Base-by-base conservation (phyloP, 2,113 vertebrate genomes). In the Pelmatolapia mariae region DNA sequence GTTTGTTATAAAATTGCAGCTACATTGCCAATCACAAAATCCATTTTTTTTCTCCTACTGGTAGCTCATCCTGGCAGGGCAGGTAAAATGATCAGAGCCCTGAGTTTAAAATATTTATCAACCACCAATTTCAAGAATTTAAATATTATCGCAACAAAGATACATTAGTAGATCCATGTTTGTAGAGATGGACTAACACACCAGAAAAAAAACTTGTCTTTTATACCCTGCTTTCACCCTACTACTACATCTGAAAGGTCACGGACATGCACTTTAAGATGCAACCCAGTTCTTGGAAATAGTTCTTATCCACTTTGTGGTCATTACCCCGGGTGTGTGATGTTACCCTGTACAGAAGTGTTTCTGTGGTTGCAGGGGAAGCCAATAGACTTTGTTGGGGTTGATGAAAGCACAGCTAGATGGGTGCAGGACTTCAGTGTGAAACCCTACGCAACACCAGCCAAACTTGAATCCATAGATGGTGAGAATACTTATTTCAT, bases 351-450 rank as follows among this genome's bases (percentile, higher is more conserved):
- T 31, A 50, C 71, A 78, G 43, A 76, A 5, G 24, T 54, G 16
- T 54, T 45, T 40, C 2, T 52, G 54, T 83, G 16, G n/a, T 81
- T 80, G 4, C 91, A 99, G 98, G 99, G 99, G 5, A 99, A 98
- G 89, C 54, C 97, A 2, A 96, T 99, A 38, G 98, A 99, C 82
- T 99, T 99, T 82, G 95, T 95, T 47, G 97, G 97, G 3, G 95
- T 99, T 31, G 97, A 97, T 0, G 98, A 99, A 71, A 96, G 91
- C 93, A 98, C 96, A 3, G n/a, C 94, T 0, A 97, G 98, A 89
- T 99, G 98, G 99, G 96, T 99, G 89, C 98, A 99, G 92, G 99
- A 99, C 93, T 99, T 99, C 82, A 97, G 96, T 4, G 93, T 97
- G 79, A 99, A 98, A 89, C 96, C 99, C 0, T 98, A 98, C 0